These are phyloP conservation scores for Eciton burchellii DNA, from an alignment of 1,140 invertebrate genomes.

Conservation along the genomic window DNA sequence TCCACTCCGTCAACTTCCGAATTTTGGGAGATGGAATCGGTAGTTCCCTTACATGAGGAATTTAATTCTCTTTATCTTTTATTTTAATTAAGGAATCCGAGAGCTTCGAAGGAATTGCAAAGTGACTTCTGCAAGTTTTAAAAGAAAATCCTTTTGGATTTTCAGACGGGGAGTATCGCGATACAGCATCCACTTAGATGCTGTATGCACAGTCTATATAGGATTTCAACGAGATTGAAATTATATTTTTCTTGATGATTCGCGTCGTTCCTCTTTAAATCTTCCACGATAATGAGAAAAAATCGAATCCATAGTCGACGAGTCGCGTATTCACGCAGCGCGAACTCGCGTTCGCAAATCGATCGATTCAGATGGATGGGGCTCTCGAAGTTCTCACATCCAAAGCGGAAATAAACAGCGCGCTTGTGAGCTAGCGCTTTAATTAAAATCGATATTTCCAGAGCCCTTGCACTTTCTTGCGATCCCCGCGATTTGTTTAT, in stretches of 20 bases:
- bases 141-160: too few relatives aligned
- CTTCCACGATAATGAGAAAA: not conserved
- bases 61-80: too few relatives aligned
- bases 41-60: too few relatives aligned
- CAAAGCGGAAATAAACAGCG: not conserved
- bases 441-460: slow-evolving; percentile 57
- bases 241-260: slow-evolving; percentile 24
- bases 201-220: not conserved
- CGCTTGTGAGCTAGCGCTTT: slow-evolving; percentile 31
- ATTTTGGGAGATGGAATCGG: too few relatives aligned
- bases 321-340: not conserved
- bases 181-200: too few relatives aligned
- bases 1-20: too few relatives aligned
- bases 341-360: not conserved
- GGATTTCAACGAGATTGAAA: not conserved
- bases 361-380: not conserved
- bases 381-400: not conserved
- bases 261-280: not conserved
- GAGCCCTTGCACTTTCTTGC: not conserved
- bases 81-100: too few relatives aligned
- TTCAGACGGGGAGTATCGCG: too few relatives aligned
- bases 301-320: not conserved
- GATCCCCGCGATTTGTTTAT: not conserved
- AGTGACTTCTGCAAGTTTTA: too few relatives aligned
- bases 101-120: too few relatives aligned